Base-by-base conservation (phyloP, 2,797 vertebrate genomes). In the Allenopithecus nigroviridis region DNA sequence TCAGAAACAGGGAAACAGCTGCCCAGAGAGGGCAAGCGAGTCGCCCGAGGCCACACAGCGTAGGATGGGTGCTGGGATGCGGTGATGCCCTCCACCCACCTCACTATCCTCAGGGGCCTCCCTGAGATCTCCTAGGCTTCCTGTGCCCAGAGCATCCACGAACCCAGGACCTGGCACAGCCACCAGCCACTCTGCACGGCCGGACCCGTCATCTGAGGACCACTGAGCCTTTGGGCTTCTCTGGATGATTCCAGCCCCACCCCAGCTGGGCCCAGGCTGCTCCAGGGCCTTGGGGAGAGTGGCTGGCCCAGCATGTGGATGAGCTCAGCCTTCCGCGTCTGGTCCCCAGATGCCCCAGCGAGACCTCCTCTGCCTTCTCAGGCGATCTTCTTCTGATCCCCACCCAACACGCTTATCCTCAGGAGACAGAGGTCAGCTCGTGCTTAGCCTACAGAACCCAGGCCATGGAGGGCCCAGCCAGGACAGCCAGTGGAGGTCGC, bases 281-380 rank as follows among this genome's bases (percentile, higher is more conserved):
- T 75, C 59, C 39, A 50, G 79, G 76, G 93, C 78, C 84, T 96
- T 1, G 1, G 13, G 55, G 61, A 81, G 72, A 68, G n/a, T 22
- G 11, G 46, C 91, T 46, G 79, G 96, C 97, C 91, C 39, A 0
- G 41, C 7, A 0, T 11, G 46, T 39, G 78, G 84, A 86, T 53
- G 92, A 61, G 95, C 61, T 26, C 89, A 92, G 4, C 79, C 96
- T 81, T 84, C 53, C 93, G 8, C 57, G 98, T 98, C 99, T 99
- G 99, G 95, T 92, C 79, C 96, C 98, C 99, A 99, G 98, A 99
- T 99, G 98, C 97, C 97, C 64, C 39, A 21, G 55, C 39, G 94
- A 96, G 91, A 78, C 98, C 94, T 94, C 89, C 94, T 70, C 97
- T 76, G 91, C 97, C 96, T 96, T 98, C 98, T 93, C 97, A 98